Conservation (phyloP, 64 coral and sea anemone genomes). For the Pocillopora damicornis region DNA sequence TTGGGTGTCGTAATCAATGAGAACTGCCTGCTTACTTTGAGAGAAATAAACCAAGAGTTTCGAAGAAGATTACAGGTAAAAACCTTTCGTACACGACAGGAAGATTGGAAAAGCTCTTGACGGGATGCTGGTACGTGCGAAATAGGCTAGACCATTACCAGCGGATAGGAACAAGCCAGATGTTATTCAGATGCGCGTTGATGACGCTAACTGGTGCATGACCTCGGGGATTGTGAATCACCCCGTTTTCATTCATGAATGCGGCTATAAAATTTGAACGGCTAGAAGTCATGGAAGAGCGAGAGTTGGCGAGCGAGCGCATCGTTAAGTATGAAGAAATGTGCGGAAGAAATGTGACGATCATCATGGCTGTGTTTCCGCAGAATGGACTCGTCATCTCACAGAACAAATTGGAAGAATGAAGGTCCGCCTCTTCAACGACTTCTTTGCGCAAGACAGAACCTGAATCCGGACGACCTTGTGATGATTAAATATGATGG, state of each 20-base stretch:
- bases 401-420: conserved; percentile 26
- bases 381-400: background rate
- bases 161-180: conserved; percentile 20
- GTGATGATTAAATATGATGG: conserved; percentile 25
- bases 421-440: conserved; percentile 29
- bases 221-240: background rate
- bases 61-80: background rate
- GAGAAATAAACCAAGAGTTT: conserved; percentile 37
- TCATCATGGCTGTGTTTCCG: background rate
- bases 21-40: conserved; percentile 27
- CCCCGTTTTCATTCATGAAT: too few species aligned
- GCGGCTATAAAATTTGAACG: conserved; percentile 39
- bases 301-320: conserved; percentile 29
- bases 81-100: conserved; percentile 32
- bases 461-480: conserved; percentile 35
- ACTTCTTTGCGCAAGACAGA: conserved; percentile 29
- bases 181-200: conserved; percentile 9
- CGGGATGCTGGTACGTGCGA: conserved; percentile 20
- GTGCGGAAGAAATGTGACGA: conserved; percentile 22
- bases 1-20: conserved; percentile 7
- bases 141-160: conserved; percentile 31
- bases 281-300: conserved; percentile 30
- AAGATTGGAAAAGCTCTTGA: conserved; percentile 26
- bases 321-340: conserved; percentile 24
- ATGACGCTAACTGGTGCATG: conserved; percentile 36